Base-by-base conservation (phyloP, 64 coral and sea anemone genomes). In the Dendrophyllia cribrosa region DNA sequence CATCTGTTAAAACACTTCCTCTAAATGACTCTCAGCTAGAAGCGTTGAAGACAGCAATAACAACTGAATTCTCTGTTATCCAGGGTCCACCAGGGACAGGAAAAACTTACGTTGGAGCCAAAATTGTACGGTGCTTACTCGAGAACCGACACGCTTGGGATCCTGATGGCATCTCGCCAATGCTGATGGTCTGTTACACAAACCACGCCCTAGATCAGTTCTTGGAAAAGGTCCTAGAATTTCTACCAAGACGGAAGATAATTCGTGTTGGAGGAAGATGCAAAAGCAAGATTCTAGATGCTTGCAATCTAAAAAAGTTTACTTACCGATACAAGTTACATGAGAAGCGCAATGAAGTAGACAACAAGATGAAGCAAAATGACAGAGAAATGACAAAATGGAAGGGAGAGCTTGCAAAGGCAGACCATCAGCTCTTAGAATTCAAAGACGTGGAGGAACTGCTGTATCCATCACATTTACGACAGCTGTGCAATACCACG, bases 201-300 rank as follows among this genome's bases (percentile, higher is more conserved):
- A 98, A 98, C 48, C 93, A 98, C 50, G 96, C 96, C 0, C 79
- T 98, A 12, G 96, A 98, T 60, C 93, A 95, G 79, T 98, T 98
- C 20, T 59, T 98, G 16, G 89, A 91, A 75, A 70, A 70, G 25
- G 43, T 91, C 3, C 52, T 82, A 52, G 78, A 83, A 62, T 91
- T 91, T 19, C 26, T 71, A 4, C 78, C 51, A 2, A 64, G 44
- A 2, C 69, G 44, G 21, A 47, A 55, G 13, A 91, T 91, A 51
- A 83, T 91, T 72, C 76, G 89, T 1, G 89, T 91, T 63, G 89
- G 89, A 21, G 49, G 46, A 72, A 68, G 89, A 4, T 59, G 78
- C 69, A 83, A 72, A 83, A 91, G 89, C 11, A 66, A 84, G 12
- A 62, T 58, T 14, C n/a, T 91, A 23, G 78, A 83, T 9, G 45